Conservation (phyloP, 2,888 invertebrate genomes). For the Folsomia candida region DNA sequence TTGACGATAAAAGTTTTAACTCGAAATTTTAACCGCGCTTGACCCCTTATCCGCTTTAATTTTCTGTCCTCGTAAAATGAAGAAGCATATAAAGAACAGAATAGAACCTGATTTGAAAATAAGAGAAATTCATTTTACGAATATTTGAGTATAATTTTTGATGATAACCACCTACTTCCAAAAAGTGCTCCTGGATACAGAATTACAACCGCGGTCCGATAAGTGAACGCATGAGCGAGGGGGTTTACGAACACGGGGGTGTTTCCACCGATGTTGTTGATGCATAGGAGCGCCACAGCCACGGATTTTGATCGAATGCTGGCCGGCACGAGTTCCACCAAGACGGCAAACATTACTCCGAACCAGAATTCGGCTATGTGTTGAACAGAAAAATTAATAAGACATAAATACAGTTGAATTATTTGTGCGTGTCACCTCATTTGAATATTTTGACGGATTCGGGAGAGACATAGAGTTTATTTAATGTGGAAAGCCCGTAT, state of each 20-base stretch:
- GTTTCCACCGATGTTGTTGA: constrained; percentile 90
- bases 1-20: too few species aligned
- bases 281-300: constrained; percentile 82
- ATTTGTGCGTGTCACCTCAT: too few species aligned
- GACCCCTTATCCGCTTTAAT: too few species aligned
- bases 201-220: constrained; percentile 78
- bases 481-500: too few species aligned
- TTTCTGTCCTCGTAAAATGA: constrained; percentile 13
- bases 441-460: too few species aligned
- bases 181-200: constrained; percentile 85
- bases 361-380: constrained; percentile 87
- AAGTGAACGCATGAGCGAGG: constrained; percentile 75
- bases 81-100: constrained; percentile 34
- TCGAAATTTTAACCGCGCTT: too few species aligned
- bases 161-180: constrained; percentile 65
- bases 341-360: constrained; percentile 83
- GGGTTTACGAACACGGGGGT: constrained; percentile 84
- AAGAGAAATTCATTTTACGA: background rate
- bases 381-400: constrained; percentile 47
- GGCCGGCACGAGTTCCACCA: constrained; percentile 82
- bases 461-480: too few species aligned
- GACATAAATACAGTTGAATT: too few species aligned
- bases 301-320: constrained; percentile 81
- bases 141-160: background rate
- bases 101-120: constrained; percentile 29